Base-by-base conservation (phyloP, 2,113 vertebrate species). In the Clarias magur region DNA sequence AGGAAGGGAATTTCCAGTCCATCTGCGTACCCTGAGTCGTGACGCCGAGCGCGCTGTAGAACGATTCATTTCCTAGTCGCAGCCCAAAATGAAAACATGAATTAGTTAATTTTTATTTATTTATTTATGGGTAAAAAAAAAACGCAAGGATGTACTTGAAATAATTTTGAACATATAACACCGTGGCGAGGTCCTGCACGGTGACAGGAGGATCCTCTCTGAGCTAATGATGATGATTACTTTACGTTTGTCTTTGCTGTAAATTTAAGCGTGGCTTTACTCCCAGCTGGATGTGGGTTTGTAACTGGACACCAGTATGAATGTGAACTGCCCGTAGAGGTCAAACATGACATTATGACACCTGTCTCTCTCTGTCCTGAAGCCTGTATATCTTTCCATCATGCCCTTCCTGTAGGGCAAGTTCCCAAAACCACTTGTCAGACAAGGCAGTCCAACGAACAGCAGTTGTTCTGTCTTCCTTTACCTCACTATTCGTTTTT, bases 261-360 rank as follows among this genome's bases (percentile, higher is more conserved):
- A 56, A 79, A 54, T 1, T 16, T 65, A 65, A 48, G 21, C 38
- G 25, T 34, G 42, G 65, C 53, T 34, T 84, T 72, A 30, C 19
- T 73, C 23, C 65, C 27, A 34, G 82, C 25, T 54, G 62, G 11
- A 21, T 83, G 38, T 19, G 30, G 92, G 91, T 88, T 89, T 86
- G 92, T 91, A 95, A 95, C 90, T 15, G 76, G 92, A 94, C 92
- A 93, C 93, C 84, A 90, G 92, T 88, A 89, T 91, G 91, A 90
- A 91, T 72, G 82, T 54, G n/a, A 70, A 27, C 15, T 92, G 93
- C 16, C 16, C 0, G 91, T 91, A 93, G 93, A 93, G 91, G 89
- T 92, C 92, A 92, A 91, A 82, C 84, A 90, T 92, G 93, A 91
- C 91, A 91, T 88, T 87, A 91, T 91, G 85, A 88, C 93, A 94